Evolutionary conservation across 2,888 invertebrate genomes (phyloP), one percentile per base, ranked within the genome.

Genomic region (Eupsilia transversa): DNA sequence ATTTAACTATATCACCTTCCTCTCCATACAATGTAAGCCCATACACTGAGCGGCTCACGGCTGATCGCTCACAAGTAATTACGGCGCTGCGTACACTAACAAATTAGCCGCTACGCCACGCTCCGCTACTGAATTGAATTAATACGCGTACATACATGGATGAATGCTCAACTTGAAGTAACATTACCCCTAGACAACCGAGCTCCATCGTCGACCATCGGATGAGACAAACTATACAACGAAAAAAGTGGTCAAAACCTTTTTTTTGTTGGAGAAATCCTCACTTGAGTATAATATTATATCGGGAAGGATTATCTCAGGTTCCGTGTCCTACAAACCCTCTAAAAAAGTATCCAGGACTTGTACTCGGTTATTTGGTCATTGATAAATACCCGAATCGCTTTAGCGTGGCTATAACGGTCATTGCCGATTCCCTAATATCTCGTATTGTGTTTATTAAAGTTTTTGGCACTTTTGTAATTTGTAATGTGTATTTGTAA

Each of bases 51-150:
- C n/a, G 12, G 43, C 56, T 70, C 72, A 57, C 27, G 69, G 54
- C 49, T 68, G 76, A 82, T 82, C 70, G 74, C 75, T 77, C 83
- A 35, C 59, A 49, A 65, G 75, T 84, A 79, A 84, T 85, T 87
- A 84, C 41, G 57, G 72, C 64, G 74, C 74, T 79, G 66, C 72
- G 60, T 65, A 72, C 74, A 59, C 71, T 79, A 83, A 87, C 89
- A 87, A 89, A 91, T 90, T 89, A 90, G 82, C 84, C 78, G 73
- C 66, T 61, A 77, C 69, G 74, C 73, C 61, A 64, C 68, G 82
- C 72, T 78, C 74, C 35, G 91, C 92, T 92, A 91, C 91, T 88
- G 91, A 87, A 90, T 91, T 91, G 87, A 91, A 80, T 72, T 64
- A 72, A 59, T 79, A 59, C 63, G 9, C 65, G 88, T 88, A 77